Evolutionary conservation across 2,888 invertebrate genomes (phyloP).

Genomic region (Eupithecia tripunctaria): DNA sequence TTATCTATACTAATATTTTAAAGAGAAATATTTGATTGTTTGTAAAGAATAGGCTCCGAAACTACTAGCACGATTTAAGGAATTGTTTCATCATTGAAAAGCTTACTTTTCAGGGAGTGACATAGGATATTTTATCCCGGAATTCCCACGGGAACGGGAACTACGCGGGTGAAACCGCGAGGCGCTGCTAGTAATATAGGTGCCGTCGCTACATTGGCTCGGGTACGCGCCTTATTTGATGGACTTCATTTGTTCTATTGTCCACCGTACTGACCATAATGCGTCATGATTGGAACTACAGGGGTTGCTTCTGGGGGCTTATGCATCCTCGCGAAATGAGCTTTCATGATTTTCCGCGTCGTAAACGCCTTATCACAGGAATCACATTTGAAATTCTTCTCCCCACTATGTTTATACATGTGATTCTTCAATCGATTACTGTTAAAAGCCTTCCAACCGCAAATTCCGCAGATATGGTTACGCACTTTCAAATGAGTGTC

Average conservation of each 20-base stretch:
- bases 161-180: too few species aligned
- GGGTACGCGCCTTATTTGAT: too few species aligned
- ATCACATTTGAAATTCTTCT: conserved; percentile 78
- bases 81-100: too few species aligned
- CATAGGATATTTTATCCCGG: too few species aligned
- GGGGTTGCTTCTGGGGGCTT: conserved; percentile 52
- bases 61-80: too few species aligned
- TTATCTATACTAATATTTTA: too few species aligned
- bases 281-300: conserved; percentile 17
- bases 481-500: conserved; percentile 75
- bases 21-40: too few species aligned
- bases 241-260: conserved; percentile 38
- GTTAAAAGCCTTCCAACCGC: conserved; percentile 76
- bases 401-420: conserved; percentile 79
- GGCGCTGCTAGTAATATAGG: too few species aligned
- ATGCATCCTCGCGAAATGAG: conserved; percentile 75
- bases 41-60: too few species aligned
- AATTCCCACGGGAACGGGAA: too few species aligned
- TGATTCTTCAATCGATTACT: conserved; percentile 81
- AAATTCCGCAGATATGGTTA: conserved; percentile 71
- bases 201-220: too few species aligned
- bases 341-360: conserved; percentile 76
- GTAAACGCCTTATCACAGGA: conserved; percentile 75
- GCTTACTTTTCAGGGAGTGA: too few species aligned
- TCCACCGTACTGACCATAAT: conserved; percentile 54